phyloP scores from a whole-genome alignment of 1,140 invertebrate species.

The Diachasma alloeum region DNA sequence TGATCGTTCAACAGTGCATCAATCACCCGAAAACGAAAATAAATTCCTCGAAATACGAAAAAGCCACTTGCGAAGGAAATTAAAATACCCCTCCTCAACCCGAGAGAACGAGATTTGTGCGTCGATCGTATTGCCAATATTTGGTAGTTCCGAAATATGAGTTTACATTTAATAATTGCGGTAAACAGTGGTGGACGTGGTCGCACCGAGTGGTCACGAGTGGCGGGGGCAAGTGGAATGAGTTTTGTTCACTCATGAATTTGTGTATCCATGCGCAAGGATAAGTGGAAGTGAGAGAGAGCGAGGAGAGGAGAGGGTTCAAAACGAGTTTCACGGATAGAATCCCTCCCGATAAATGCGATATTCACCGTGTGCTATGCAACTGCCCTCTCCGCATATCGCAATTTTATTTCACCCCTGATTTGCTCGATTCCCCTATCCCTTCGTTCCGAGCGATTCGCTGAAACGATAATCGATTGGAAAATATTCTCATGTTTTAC shows the following conservation, averaged over 20 bases:
- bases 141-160: constrained; percentile 41
- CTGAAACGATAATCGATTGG: constrained; percentile 23
- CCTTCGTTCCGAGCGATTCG: background rate
- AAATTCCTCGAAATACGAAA: background rate
- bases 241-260: constrained; percentile 5
- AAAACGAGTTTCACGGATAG: background rate
- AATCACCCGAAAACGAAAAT: background rate
- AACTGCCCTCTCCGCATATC: constrained; percentile 1
- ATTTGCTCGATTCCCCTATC: background rate
- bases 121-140: constrained; percentile 31
- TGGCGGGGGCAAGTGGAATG: background rate
- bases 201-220: constrained; percentile 4
- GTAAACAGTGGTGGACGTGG: constrained; percentile 55
- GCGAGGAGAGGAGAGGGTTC: background rate
- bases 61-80: background rate
- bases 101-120: background rate
- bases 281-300: background rate
- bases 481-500: constrained; percentile 22
- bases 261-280: background rate
- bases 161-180: constrained; percentile 62
- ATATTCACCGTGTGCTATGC: constrained; percentile 6
- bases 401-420: constrained; percentile 27
- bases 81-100: background rate
- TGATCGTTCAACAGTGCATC: too few species aligned
- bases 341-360: constrained; percentile 13